Evolutionary conservation across 2,888 invertebrate species (phyloP).

Genomic region (Aporophyla nigra): DNA sequence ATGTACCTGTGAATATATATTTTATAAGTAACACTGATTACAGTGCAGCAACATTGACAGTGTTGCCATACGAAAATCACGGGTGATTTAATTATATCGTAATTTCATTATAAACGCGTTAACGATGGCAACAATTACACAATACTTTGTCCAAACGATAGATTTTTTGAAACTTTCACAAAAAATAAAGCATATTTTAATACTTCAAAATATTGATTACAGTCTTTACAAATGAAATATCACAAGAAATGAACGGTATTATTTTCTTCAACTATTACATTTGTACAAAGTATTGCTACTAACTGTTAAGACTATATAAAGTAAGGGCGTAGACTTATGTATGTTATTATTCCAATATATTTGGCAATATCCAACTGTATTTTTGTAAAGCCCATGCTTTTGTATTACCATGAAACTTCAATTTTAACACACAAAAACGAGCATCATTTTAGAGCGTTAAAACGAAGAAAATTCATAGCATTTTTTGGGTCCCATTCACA

Average conservation of each 20-base stretch:
- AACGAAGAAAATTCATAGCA: slow-evolving; percentile 38
- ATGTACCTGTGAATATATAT: slow-evolving; percentile 62
- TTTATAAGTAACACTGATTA: slow-evolving; percentile 68
- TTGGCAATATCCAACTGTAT: slow-evolving; percentile 68
- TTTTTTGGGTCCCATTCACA: slow-evolving; percentile 35
- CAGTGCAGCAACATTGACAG: slow-evolving; percentile 63
- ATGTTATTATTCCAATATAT: slow-evolving; percentile 55
- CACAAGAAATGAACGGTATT: slow-evolving; percentile 67
- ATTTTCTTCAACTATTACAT: slow-evolving; percentile 64
- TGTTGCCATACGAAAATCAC: slow-evolving; percentile 71
- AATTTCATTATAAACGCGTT: slow-evolving; percentile 54
- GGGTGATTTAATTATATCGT: slow-evolving; percentile 68
- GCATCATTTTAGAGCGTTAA: slow-evolving; percentile 20
- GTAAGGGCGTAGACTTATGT: slow-evolving; percentile 54
- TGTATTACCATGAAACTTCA: slow-evolving; percentile 24
- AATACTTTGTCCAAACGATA: slow-evolving; percentile 80
- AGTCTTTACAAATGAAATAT: slow-evolving; percentile 76
- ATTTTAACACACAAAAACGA: slow-evolving; percentile 34
- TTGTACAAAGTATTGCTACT: slow-evolving; percentile 76
- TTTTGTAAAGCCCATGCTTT: slow-evolving; percentile 41
- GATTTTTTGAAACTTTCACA: slow-evolving; percentile 45
- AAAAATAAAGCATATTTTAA: slow-evolving; percentile 72
- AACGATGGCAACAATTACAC: slow-evolving; percentile 66
- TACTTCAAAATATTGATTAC: slow-evolving; percentile 74
- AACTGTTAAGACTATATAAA: slow-evolving; percentile 63